Evolutionary conservation across 37 sponge, comb jelly and placozoan genomes (phyloP).

Genomic region (Dysidea cf. avara): DNA sequence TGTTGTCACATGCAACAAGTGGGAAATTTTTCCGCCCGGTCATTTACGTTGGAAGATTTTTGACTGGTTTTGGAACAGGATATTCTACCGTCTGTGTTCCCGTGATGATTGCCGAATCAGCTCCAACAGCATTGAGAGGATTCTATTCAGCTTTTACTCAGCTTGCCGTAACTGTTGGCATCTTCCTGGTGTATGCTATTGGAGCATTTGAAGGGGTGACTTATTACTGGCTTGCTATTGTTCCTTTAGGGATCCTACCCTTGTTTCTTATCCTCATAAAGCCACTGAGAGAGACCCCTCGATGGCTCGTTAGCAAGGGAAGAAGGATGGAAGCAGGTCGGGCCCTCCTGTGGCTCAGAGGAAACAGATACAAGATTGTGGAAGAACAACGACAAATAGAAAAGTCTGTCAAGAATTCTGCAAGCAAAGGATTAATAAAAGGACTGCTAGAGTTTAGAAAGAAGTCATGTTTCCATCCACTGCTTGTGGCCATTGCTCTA

Average conservation of each 20-base stretch:
- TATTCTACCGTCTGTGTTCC: conserved; percentile 53
- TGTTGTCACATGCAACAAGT: no score
- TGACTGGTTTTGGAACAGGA: conserved; percentile 70
- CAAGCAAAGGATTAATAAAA: not conserved
- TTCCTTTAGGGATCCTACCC: conserved; percentile 16
- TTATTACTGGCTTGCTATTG: conserved; percentile 35
- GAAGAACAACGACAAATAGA: conserved; percentile 44
- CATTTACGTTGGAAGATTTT: conserved; percentile 40
- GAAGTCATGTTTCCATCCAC: conserved; percentile 2
- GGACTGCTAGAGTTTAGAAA: conserved; percentile 11
- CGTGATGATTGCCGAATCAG: conserved; percentile 61
- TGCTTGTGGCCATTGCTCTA: conserved; percentile 13
- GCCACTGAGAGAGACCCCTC: conserved; percentile 45
- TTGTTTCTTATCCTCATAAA: conserved; percentile 19
- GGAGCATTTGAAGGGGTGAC: conserved; percentile 25
- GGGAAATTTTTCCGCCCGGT: conserved; percentile 20
- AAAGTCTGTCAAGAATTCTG: not conserved
- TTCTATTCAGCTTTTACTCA: conserved; percentile 37
- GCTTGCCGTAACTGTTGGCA: conserved; percentile 24
- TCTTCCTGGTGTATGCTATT: conserved; percentile 18
- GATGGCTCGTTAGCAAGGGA: conserved; percentile 48
- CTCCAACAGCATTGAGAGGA: conserved; percentile 44
- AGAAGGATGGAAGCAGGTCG: conserved; percentile 6
- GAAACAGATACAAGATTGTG: conserved; percentile 10
- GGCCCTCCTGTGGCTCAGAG: conserved; percentile 49